Conservation (phyloP, 1,140 invertebrate genomes). For the Magallana ariakensis region DNA sequence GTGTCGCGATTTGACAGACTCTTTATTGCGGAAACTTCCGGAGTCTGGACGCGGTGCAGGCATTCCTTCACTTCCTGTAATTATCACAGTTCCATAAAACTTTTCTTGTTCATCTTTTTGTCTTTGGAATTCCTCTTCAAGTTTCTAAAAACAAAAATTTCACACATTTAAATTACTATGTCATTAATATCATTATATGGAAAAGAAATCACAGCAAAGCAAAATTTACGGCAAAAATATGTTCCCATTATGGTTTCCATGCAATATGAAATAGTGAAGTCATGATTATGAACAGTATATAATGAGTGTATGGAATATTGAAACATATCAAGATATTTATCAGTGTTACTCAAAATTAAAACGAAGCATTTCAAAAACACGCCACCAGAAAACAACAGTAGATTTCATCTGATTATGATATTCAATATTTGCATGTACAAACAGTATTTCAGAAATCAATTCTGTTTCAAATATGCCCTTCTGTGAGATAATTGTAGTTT, state of each 20-base stretch:
- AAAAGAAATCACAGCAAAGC: not conserved
- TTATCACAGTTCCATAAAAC: constrained; percentile 82
- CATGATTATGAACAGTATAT: not conserved
- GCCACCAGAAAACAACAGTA: not conserved
- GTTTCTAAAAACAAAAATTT: constrained; percentile 83
- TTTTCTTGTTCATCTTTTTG: constrained; percentile 92
- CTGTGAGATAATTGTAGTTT: not conserved
- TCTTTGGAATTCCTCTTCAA: constrained; percentile 91
- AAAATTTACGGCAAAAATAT: not conserved
- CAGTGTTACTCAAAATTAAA: not conserved
- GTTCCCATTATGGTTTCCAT: not conserved
- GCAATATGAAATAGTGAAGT: not conserved
- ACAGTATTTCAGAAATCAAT: not conserved
- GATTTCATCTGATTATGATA: not conserved
- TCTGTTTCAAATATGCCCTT: not conserved
- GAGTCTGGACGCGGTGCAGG: constrained; percentile 44
- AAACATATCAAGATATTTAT: not conserved
- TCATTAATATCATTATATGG: too few species aligned
- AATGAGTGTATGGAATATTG: not conserved
- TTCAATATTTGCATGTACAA: too few species aligned
- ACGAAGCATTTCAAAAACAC: not conserved
- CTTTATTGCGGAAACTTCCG: constrained; percentile 59
- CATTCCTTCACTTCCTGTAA: constrained; percentile 62
- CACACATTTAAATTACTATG: too few species aligned
- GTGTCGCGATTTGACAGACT: constrained; percentile 66